phyloP scores from a whole-genome alignment of 2,797 vertebrate genomes.

The Orientallactaga sibirica region DNA sequence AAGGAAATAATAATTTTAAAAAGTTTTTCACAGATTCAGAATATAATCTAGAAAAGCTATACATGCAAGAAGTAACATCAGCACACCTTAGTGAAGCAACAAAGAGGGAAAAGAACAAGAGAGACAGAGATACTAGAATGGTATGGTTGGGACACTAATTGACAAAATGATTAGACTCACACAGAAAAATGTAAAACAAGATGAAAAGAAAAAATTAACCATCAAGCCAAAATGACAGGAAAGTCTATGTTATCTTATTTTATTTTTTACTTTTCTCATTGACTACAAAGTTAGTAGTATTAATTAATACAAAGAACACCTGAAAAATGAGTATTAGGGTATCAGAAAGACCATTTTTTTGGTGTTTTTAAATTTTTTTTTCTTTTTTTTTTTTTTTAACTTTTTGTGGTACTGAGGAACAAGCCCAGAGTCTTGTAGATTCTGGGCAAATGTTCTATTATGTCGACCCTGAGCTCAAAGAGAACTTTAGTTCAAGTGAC shows the following conservation, averaged over 20 bases:
- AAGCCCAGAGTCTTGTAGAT: background rate
- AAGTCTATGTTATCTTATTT: background rate
- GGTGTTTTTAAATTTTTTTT: background rate
- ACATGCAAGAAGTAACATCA: constrained; percentile 96
- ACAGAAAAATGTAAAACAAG: constrained; percentile 55
- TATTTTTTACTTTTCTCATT: background rate
- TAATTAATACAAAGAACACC: background rate
- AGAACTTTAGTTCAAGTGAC: background rate
- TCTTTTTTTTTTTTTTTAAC: too few species aligned
- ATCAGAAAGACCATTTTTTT: background rate
- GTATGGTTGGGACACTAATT: constrained; percentile 80
- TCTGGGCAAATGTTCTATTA: background rate
- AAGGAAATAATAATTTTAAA: constrained; percentile 4
- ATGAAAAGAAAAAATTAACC: background rate
- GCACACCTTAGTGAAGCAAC: constrained; percentile 93
- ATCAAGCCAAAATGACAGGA: constrained; percentile 3
- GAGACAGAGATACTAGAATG: constrained; percentile 88
- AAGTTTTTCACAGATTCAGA: constrained; percentile 96
- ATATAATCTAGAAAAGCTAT: constrained; percentile 95
- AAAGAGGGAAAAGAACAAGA: constrained; percentile 86
- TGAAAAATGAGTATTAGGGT: background rate
- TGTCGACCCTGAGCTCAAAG: background rate
- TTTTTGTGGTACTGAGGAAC: background rate
- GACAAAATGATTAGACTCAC: constrained; percentile 68
- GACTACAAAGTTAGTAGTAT: background rate